phyloP scores from a whole-genome alignment of 2,888 invertebrate species.

The Omphaloscelis lunosa region DNA sequence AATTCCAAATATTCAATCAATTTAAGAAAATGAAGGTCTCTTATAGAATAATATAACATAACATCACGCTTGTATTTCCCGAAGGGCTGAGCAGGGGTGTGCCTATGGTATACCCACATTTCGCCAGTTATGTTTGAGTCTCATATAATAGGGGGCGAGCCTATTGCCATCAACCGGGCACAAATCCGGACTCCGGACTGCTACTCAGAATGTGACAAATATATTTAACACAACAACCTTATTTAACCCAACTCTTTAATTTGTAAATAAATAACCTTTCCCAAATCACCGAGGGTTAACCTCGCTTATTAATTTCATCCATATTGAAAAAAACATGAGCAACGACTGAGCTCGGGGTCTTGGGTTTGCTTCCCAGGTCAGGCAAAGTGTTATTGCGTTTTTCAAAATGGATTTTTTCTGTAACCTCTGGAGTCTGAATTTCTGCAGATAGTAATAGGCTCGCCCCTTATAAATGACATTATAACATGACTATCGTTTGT shows the following conservation, averaged over 20 bases:
- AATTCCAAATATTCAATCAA: not conserved
- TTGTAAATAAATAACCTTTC: slow-evolving; percentile 19
- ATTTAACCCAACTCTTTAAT: slow-evolving; percentile 13
- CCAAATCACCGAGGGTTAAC: slow-evolving; percentile 19
- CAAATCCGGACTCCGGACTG: no score
- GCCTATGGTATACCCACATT: no score
- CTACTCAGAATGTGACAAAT: not conserved
- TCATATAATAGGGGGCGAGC: no score
- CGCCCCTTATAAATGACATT: not conserved
- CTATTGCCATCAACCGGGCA: no score
- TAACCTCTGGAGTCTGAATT: not conserved
- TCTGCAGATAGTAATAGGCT: not conserved
- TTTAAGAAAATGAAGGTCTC: not conserved
- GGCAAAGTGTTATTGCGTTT: not conserved
- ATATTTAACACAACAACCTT: slow-evolving; percentile 14
- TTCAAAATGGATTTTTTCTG: not conserved
- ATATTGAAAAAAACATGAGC: slow-evolving; percentile 41
- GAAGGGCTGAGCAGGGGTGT: no score
- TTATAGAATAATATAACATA: not conserved
- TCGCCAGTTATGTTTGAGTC: no score
- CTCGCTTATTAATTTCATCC: slow-evolving; percentile 1
- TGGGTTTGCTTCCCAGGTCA: not conserved
- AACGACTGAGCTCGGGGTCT: not conserved
- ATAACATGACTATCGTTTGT: not conserved
- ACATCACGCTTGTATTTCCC: no score